Evolutionary conservation across 2,888 invertebrate species (phyloP), one percentile per base, ranked within the genome.

Genomic region (Diplolepis rosae): DNA sequence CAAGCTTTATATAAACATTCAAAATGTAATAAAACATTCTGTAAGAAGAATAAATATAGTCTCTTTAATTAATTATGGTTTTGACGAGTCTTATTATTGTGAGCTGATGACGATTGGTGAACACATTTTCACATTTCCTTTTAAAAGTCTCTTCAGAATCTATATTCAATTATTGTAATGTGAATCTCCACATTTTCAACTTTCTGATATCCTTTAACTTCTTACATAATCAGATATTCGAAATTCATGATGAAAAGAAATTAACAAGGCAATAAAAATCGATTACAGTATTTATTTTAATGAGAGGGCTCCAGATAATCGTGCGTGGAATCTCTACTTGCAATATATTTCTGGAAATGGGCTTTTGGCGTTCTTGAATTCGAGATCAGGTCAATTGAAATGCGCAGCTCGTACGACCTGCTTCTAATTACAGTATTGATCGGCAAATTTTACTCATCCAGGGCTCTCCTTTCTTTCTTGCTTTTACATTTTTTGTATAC

Each of bases 361-460:
- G 24, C 35, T 61, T 61, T 61, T 61, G 39, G 35, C 22, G 35
- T 56, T 56, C 32, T 13, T 68, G 54, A 82, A 75, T n/a, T 69
- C 71, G 65, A 73, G 74, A 80, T 74, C 73, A 54, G 71, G 42
- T 65, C 50, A 69, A 74, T 77, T 77, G 69, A 77, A 74, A 75
- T 73, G 70, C 74, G 65, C 61, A 45, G 24, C 70, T 51, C 61
- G 69, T 56, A 39, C 50, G 70, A 50, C 71, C 74, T 71, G 70
- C 70, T 66, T 71, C 69, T 77, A 77, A 77, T 77, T 77, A 77
- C 71, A 66, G 71, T 52, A 72, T 70, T 72, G 74, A 73, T 74
- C 70, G 69, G 69, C 69, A 73, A 77, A 77, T 77, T 77, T 74
- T 66, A 69, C 77, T 77, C 65, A 67, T 56, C 65, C 65, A 69